Base-by-base conservation (phyloP, 2,888 invertebrate genomes). In the Dasypogon diadema region DNA sequence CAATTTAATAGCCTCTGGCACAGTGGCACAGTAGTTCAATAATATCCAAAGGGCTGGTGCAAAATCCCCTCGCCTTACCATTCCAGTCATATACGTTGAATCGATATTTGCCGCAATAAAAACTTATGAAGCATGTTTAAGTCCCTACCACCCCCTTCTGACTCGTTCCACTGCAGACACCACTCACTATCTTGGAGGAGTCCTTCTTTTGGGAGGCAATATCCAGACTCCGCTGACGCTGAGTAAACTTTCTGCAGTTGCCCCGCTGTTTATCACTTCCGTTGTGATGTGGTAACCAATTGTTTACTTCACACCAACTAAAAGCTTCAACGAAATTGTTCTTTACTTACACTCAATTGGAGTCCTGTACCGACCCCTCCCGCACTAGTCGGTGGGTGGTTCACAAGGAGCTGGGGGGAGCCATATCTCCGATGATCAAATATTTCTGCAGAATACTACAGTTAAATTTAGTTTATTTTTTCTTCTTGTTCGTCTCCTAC, bases 121-220 rank as follows among this genome's bases (percentile, higher is more conserved):
- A 70, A 70, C 70, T 70, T 70, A 70, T 70, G 70, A 70, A 70
- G 70, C 54, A 70, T 70, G 70, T 70, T 70, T 54, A 70, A 70
- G 34, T 34, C 30, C 51, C 42, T 18, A 54, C 30, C 70, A 54
- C 70, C 54, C 65, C 48, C 42, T 63, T 6, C 48, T 42, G 65
- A 22, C 26, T 54, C 51, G 34, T 34, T 51, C 54, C 34, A 42
- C n/a, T 14, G 16, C 12, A 34, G 12, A 46, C 12, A 14, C 4
- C 65, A 54, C 70, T 70, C 65, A 54, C 70, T 70, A 70, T 70
- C 54, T 37, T 26, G 54, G 30, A 70, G 18, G 42, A 12, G 42
- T 22, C 22, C 46, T 30, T 54, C 51, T 22, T 51, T 51, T 54
- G 48, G 48, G 42, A 34, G 1, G 16, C 60, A 26, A 18, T 37